These are phyloP conservation scores for Brachyhypopomus gauderio DNA, from an alignment of 2,113 vertebrate genomes.

Conservation along the genomic window DNA sequence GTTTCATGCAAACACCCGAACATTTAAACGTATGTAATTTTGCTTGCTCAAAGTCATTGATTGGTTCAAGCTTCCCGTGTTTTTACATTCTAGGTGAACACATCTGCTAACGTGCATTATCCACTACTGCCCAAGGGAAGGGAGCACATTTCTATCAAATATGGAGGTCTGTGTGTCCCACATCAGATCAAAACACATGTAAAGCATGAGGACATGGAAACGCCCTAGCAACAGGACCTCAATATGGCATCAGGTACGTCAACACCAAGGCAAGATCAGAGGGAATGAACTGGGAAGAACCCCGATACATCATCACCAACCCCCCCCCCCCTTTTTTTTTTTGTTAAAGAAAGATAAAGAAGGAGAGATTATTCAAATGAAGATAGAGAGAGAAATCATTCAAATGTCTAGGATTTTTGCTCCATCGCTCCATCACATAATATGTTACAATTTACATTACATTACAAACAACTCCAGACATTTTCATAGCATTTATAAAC, in stretches of 20 bases:
- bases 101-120: conserved; percentile 52
- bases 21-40: background rate
- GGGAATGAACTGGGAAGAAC: too few relatives aligned
- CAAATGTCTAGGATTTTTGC: background rate
- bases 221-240: background rate
- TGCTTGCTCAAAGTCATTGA: too few relatives aligned
- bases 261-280: too few relatives aligned
- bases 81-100: background rate
- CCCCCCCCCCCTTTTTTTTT: too few relatives aligned
- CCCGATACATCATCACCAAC: too few relatives aligned
- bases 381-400: background rate
- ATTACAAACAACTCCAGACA: conserved; percentile 18
- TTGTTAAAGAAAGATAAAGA: too few relatives aligned
- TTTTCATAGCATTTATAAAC: background rate
- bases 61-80: background rate
- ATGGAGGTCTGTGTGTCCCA: background rate
- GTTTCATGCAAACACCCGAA: background rate
- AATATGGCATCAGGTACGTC: too few relatives aligned
- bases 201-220: background rate
- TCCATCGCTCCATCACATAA: background rate
- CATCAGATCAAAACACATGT: background rate
- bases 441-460: conserved; percentile 34
- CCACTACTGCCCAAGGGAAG: conserved; percentile 46
- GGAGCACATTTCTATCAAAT: conserved; percentile 18
- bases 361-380: too few relatives aligned